phyloP scores from a whole-genome alignment of 2,113 vertebrate genomes.

The Brachypteracias leptosomus region DNA sequence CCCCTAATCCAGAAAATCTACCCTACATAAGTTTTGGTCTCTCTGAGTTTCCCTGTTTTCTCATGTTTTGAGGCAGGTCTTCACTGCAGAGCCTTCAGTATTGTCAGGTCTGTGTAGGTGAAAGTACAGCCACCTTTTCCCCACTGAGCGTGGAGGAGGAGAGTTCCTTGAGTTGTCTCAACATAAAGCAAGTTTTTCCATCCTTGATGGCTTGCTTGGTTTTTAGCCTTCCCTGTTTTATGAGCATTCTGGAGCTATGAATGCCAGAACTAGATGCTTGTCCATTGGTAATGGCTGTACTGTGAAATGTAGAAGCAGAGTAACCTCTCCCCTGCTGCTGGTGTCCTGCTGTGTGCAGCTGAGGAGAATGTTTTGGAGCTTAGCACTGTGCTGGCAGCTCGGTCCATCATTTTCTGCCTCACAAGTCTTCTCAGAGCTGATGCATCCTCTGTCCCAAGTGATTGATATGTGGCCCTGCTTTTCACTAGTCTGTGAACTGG shows the following conservation, averaged over 20 bases:
- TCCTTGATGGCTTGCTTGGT: neutral
- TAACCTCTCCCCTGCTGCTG: neutral
- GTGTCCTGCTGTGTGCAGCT: neutral
- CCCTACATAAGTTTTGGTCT: neutral
- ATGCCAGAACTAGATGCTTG: neutral
- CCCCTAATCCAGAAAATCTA: neutral
- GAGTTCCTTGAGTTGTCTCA: neutral
- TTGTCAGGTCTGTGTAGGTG: neutral
- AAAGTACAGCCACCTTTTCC: neutral
- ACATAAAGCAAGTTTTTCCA: neutral
- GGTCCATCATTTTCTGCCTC: neutral
- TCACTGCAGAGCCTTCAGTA: neutral
- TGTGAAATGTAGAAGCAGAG: neutral
- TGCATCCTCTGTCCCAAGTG: neutral
- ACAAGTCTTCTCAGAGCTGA: neutral
- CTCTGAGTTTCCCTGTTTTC: neutral
- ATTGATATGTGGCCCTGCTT: neutral
- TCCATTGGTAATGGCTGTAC: neutral
- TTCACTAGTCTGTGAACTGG: neutral
- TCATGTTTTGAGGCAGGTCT: neutral
- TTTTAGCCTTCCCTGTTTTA: neutral
- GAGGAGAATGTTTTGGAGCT: neutral
- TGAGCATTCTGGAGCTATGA: neutral
- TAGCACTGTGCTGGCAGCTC: neutral
- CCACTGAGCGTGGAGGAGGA: neutral